Evolutionary conservation across 1,140 invertebrate genomes (phyloP), one percentile per base, ranked within the genome.

Genomic region (Andricus grossulariae): DNA sequence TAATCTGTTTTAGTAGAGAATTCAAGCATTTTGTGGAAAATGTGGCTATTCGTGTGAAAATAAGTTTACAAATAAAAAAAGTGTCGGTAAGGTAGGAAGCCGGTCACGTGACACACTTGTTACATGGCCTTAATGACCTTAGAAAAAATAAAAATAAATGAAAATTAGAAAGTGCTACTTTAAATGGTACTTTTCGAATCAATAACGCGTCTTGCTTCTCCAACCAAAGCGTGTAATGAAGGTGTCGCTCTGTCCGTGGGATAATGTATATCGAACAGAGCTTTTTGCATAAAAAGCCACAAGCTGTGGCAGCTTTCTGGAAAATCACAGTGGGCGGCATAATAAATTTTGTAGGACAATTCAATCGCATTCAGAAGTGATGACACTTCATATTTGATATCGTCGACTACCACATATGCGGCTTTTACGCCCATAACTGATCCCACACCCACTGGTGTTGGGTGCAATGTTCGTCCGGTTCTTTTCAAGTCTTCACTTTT

Each of bases 281-380:
- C 60, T 66, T 66, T 66, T 66, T 66, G 60, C 16, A 66, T 66
- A 66, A 66, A 66, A 25, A 66, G 60, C 60, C 60, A 66, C 15
- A 66, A 39, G 39, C 60, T 66, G 16, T 66, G 25, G 10, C 60
- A 66, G 60, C 60, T 66, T n/a, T 66, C 60, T 32, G 15, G 60
- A 66, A 66, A 66, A 66, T 66, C 60, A 66, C 25, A 66, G 25
- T 66, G 60, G 0, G 60, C 60, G n/a, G 60, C 4, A n/a, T 66
- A 66, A 10, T 66, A 66, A 66, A 66, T 66, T 39, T 66, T 66
- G 16, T 39, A 66, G 7, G 60, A 13, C 15, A 66, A 66, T 16
- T 66, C 60, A 39, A 66, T 66, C 15, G 60, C 25, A 39, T 32
- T 66, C n/a, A 66, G 15, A 0, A 66, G 25, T 11, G 60, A 66